Percentiles rank a stretch among this genome's conserved stretches.
Conservation (phyloP, 2,888 invertebrate species). For the Troides aeacus region DNA sequence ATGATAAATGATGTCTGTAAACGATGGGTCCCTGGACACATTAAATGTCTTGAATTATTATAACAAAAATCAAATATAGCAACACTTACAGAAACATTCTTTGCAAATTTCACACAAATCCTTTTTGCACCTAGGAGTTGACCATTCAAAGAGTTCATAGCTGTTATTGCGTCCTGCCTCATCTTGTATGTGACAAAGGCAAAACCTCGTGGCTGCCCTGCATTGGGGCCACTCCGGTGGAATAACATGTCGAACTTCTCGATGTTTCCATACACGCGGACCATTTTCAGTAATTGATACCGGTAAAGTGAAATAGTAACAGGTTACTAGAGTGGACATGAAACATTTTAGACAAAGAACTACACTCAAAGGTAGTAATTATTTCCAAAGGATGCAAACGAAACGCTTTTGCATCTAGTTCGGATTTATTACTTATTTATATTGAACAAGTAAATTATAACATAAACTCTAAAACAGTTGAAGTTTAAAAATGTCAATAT, state of each 20-base stretch:
- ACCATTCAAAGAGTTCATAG: constrained; percentile 87
- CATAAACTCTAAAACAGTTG: no score
- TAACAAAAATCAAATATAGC: no score
- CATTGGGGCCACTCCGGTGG: constrained; percentile 93
- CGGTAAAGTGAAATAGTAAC: constrained; percentile 82
- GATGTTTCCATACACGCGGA: constrained; percentile 95
- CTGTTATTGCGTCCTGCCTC: constrained; percentile 84
- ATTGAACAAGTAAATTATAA: no score
- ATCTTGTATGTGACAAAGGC: constrained; percentile 93
- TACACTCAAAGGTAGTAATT: no score
- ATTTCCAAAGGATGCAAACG: no score
- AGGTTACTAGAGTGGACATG: constrained; percentile 48
- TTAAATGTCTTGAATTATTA: no score
- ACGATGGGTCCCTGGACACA: no score
- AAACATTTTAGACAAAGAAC: not conserved
- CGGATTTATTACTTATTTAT: no score
- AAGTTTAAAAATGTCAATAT: no score
- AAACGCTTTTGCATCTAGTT: no score
- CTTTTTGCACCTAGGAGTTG: constrained; percentile 86
- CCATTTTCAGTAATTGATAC: constrained; percentile 97
- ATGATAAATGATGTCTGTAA: no score
- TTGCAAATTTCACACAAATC: constrained; percentile 90
- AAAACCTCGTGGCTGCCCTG: constrained; percentile 94
- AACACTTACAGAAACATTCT: constrained; percentile 66
- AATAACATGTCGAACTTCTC: constrained; percentile 98